A percentile compares a stretch with the other conserved stretches of the same genome.
Conservation (phyloP, 2,888 invertebrate genomes). For the Clostera curtula region DNA sequence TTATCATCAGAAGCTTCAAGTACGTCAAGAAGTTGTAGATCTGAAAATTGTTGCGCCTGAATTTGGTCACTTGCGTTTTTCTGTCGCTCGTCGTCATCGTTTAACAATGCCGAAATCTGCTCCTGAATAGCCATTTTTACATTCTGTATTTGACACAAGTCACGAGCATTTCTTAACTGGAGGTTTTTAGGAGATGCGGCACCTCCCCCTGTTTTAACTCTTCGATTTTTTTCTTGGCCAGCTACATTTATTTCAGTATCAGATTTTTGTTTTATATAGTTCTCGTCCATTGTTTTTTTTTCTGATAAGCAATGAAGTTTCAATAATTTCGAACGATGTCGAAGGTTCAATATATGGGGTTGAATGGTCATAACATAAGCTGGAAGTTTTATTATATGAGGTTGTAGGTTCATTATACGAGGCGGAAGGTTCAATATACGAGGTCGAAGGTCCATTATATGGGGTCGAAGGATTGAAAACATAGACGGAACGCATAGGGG, state of each 20-base stretch:
- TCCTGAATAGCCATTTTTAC: constrained; percentile 1
- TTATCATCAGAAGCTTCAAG: constrained; percentile 4
- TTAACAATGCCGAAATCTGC: constrained; percentile 3
- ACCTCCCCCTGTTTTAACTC: constrained; percentile 2
- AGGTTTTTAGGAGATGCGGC: constrained; percentile 1
- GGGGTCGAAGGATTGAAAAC: constrained; percentile 1
- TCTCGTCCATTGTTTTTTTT: too few relatives aligned
- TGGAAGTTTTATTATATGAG: too few relatives aligned
- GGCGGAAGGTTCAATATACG: background rate
- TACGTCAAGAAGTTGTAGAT: constrained; percentile 2
- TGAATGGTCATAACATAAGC: too few relatives aligned
- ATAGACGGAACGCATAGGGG: too few relatives aligned
- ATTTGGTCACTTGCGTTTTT: constrained; percentile 1
- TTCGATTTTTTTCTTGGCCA: too few relatives aligned
- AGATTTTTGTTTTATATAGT: too few relatives aligned
- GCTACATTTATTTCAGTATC: too few relatives aligned
- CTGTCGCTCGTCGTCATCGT: background rate
- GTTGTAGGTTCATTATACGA: background rate
- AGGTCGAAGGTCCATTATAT: background rate
- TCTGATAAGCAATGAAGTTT: background rate
- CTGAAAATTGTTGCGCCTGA: background rate
- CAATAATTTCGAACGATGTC: background rate
- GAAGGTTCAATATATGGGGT: background rate
- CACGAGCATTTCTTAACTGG: constrained; percentile 2
- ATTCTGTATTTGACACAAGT: constrained; percentile 1